Base-by-base conservation (phyloP, 2,113 vertebrate species). In the Baryphthengus martii region DNA sequence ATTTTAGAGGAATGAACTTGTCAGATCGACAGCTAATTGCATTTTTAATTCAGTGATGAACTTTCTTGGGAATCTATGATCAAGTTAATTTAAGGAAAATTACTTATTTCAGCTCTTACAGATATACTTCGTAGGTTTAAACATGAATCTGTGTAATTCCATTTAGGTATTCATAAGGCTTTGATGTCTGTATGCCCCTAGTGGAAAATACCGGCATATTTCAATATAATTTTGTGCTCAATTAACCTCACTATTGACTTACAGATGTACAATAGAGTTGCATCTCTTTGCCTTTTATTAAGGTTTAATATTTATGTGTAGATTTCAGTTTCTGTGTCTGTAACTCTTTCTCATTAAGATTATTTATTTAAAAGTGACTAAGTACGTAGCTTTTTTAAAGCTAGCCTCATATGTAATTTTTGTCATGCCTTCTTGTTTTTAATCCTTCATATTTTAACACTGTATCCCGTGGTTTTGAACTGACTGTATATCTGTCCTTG, bases 181-280 rank as follows among this genome's bases (percentile, higher is more conserved):
- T 78, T 61, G 23, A 72, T 92, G 45, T 82, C 59, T 88, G 17
- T 73, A 16, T 78, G 45, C 45, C 68, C 66, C 80, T 75, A 25
- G 8, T 90, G 83, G 76, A 93, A 93, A 89, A 89, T 76, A 55
- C 25, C 75, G 61, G 65, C 93, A 55, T 89, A 84, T 95, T 95
- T 96, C 76, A 77, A 25, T 78, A 72, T 74, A 68, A 86, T 88
- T 97, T 90, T 92, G 68, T 95, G 90, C 73, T 94, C 92, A 90
- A 19, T 95, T 96, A 96, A 92, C 80, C 62, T 75, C 40, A 15
- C 31, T 90, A 50, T 44, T 96, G 83, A 85, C 85, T 93, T 92
- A 75, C 28, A 88, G 44, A 56, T 37, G 28, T 24, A 90, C 47
- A 72, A 13, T 7, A 66, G 63, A 86, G 63, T 87, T 86, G 42